Percentiles rank a stretch among this genome's conserved stretches.
Evolutionary conservation across 2,113 vertebrate genomes (phyloP).

Genomic region (Hiodon alosoides): DNA sequence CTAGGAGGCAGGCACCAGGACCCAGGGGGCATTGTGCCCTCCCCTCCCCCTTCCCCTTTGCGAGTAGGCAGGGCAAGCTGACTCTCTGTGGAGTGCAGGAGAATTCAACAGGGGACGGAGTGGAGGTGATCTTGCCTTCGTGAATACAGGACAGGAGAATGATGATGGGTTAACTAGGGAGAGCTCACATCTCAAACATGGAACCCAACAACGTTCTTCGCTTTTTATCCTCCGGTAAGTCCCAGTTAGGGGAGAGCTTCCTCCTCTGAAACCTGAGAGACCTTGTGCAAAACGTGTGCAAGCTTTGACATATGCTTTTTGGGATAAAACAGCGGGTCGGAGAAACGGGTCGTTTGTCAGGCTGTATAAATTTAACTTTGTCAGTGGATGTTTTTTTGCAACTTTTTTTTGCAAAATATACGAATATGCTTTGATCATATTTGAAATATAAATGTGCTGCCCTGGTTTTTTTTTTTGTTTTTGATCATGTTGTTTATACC

Average conservation of each 20-base stretch:
- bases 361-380: too few species aligned
- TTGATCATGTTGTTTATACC: too few species aligned
- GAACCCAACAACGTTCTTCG: conserved; percentile 52
- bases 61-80: conserved; percentile 59
- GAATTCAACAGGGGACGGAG: conserved; percentile 47
- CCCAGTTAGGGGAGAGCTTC: conserved; percentile 8
- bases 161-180: conserved; percentile 57
- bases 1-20: conserved; percentile 56
- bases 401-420: too few species aligned
- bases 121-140: conserved; percentile 64
- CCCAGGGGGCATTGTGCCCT: conserved; percentile 41
- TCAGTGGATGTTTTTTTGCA: too few species aligned
- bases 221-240: conserved; percentile 61
- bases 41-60: conserved; percentile 9
- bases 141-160: conserved; percentile 61
- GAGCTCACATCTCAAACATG: conserved; percentile 46
- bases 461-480: too few species aligned
- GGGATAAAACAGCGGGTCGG: neutral
- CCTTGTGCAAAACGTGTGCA: conserved; percentile 34
- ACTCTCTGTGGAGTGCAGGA: conserved; percentile 68
- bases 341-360: neutral
- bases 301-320: neutral
- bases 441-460: too few species aligned
- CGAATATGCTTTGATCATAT: too few species aligned
- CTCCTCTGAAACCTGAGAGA: conserved; percentile 43